Base-by-base conservation (phyloP, 2,797 vertebrate species). In the Myotis planiceps region DNA sequence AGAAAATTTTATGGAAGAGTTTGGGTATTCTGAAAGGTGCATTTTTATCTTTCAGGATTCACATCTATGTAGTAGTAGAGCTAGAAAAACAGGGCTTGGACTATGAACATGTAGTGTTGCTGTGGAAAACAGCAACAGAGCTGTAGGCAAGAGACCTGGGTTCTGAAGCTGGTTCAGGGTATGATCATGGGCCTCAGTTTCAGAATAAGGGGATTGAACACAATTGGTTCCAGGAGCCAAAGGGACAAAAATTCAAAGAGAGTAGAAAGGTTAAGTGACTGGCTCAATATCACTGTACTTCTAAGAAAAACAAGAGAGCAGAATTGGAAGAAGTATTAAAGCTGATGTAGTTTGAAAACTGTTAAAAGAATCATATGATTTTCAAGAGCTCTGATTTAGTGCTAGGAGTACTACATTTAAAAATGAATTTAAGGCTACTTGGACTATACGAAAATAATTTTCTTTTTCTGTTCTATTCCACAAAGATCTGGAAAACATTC, bases 401-500 rank as follows among this genome's bases (percentile, higher is more conserved):
- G 37, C 42, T 79, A 45, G 25, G 76, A 97, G 29, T 84, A 39
- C 71, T 45, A 55, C 86, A 94, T 86, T 96, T 91, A 80, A 93
- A 97, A 92, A 93, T 92, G 45, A 23, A 83, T 65, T 95, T 90
- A 92, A 89, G 87, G 39, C 75, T 89, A 93, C 84, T 88, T 95
- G 87, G 23, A 95, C 45, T 96, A 91, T 82, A 92, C 80, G 78
- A 95, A 97, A 97, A 94, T 75, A 90, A 96, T 90, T 95, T 98
- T 94, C 74, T 95, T 91, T 94, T 96, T 95, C 90, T 96, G 81
- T 58, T 86, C n/a, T 92, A 72, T 96, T 97, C 95, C 78, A 96
- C 87, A 78, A 94, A 95, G 93, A 92, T 90, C 93, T 97, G 95
- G 87, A 97, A 97, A 97, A 95, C 78, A 93, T 96, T 97, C 93